These are phyloP conservation scores for Pangasius krempfi DNA, from an alignment of 2,797 vertebrate genomes.

Conservation along the genomic window DNA sequence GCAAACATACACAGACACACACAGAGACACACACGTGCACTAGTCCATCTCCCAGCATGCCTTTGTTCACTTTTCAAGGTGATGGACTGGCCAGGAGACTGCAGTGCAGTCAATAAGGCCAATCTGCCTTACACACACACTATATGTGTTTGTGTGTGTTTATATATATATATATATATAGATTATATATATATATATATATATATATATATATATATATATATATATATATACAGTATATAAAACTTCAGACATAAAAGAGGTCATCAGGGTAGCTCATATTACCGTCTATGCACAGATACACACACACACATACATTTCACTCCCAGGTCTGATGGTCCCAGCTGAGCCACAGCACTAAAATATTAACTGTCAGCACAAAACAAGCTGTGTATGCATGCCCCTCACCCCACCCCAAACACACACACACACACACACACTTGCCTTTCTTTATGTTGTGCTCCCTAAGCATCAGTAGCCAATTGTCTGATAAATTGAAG, in stretches of 20 bases:
- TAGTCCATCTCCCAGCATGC: background rate
- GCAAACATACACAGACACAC: constrained; percentile 10
- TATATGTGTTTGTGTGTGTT: too few relatives aligned
- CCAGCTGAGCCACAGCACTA: constrained; percentile 40
- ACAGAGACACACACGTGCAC: background rate
- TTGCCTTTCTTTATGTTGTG: background rate
- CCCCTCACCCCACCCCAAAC: background rate
- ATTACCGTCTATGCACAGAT: background rate
- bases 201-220: background rate
- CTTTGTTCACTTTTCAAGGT: constrained; percentile 45
- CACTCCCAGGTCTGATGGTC: constrained; percentile 5
- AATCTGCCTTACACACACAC: constrained; percentile 10
- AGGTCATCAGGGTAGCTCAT: background rate
- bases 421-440: constrained; percentile 25
- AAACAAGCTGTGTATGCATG: constrained; percentile 17
- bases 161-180: background rate
- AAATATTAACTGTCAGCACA: constrained; percentile 47
- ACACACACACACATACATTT: background rate
- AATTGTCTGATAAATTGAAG: background rate
- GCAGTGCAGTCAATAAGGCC: constrained; percentile 44
- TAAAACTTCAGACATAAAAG: background rate
- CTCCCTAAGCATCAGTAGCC: background rate
- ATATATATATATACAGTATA: background rate
- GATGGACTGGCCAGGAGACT: constrained; percentile 38
- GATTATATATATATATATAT: background rate